phyloP scores from a whole-genome alignment of 2,113 vertebrate species.

The Callaeas wilsoni region DNA sequence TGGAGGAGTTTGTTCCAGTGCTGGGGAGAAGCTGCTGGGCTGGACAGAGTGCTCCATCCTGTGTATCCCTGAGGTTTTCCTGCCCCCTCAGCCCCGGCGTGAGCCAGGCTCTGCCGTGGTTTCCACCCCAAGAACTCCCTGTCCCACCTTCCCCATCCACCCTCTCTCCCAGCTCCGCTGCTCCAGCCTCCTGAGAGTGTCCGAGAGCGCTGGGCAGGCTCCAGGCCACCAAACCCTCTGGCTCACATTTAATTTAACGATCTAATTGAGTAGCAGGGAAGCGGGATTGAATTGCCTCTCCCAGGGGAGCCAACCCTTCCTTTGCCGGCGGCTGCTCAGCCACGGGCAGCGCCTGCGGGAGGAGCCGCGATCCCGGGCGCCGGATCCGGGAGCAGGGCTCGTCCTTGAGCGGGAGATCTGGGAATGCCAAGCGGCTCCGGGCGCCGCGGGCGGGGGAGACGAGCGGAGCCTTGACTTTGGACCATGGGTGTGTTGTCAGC shows the following conservation, averaged over 20 bases:
- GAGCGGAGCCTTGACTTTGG: background rate
- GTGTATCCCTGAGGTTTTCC: background rate
- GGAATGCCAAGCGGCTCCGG: background rate
- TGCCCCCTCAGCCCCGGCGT: background rate
- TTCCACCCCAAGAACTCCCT: background rate
- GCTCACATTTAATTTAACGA: background rate
- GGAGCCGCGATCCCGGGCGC: background rate
- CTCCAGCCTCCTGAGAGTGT: background rate
- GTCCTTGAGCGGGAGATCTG: background rate
- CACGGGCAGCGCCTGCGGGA: background rate
- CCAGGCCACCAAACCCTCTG: background rate
- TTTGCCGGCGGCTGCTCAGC: background rate
- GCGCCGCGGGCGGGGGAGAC: accelerated
- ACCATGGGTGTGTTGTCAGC: background rate
- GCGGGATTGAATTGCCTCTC: background rate
- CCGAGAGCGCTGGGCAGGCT: background rate
- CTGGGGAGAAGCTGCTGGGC: background rate
- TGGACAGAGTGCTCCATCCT: background rate
- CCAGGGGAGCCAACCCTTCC: background rate
- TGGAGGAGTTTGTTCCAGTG: background rate
- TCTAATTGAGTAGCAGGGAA: background rate
- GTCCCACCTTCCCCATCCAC: accelerated
- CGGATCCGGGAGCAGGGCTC: background rate
- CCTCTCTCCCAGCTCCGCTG: accelerated
- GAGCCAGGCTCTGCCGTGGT: too few species aligned